Conservation (phyloP, 2,797 vertebrate genomes). For the Labroides dimidiatus region DNA sequence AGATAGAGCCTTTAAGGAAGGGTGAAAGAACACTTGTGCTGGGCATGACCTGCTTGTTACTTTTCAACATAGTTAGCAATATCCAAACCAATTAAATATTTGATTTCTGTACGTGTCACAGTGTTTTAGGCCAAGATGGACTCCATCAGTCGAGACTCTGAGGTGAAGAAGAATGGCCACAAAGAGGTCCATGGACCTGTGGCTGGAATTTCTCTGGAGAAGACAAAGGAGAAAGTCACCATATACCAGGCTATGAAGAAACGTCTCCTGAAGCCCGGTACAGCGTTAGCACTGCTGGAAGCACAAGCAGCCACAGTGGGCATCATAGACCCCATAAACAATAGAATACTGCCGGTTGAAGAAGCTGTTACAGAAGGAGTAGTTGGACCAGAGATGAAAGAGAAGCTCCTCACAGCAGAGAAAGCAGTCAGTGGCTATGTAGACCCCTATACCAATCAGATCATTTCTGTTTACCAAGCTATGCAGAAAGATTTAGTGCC, state of each 20-base stretch:
- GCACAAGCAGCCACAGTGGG: conserved; percentile 93
- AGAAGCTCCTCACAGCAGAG: conserved; percentile 91
- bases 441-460: conserved; percentile 90
- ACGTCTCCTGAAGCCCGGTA: conserved; percentile 88
- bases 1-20: too few relatives aligned
- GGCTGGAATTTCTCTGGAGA: conserved; percentile 89
- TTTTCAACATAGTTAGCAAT: neutral
- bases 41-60: neutral
- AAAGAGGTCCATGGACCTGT: conserved; percentile 85
- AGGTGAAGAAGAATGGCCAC: conserved; percentile 58
- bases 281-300: conserved; percentile 91
- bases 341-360: conserved; percentile 86
- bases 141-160: conserved; percentile 16
- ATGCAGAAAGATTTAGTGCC: conserved; percentile 94
- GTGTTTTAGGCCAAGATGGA: conserved; percentile 63
- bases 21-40: too few relatives aligned
- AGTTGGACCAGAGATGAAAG: conserved; percentile 91
- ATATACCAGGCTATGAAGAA: conserved; percentile 96
- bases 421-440: conserved; percentile 89
- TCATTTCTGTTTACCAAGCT: conserved; percentile 95
- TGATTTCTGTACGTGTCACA: conserved; percentile 42
- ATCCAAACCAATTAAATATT: conserved; percentile 4
- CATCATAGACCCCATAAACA: conserved; percentile 90
- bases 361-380: conserved; percentile 90
- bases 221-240: conserved; percentile 88